Conservation (phyloP, 2,113 vertebrate genomes). For the Nibea albiflora region DNA sequence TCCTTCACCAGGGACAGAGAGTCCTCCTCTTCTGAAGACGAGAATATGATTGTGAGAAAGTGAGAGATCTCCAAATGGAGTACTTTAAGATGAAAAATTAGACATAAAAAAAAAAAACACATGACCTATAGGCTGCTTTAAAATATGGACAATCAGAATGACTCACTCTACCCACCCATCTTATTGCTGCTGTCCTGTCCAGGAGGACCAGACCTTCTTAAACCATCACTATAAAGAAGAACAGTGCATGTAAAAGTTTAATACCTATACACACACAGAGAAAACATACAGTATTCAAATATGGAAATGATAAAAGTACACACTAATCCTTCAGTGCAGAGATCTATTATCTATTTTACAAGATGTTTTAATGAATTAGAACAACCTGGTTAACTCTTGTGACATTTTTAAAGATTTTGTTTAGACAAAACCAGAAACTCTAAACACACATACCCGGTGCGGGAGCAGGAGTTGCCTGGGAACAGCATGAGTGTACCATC, state of each 20-base stretch:
- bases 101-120: too few relatives aligned
- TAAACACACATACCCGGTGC: slow-evolving; percentile 85
- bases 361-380: too few relatives aligned
- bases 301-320: background rate
- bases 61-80: too few relatives aligned
- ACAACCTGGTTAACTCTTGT: too few relatives aligned
- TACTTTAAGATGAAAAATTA: too few relatives aligned
- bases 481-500: slow-evolving; percentile 93
- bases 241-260: background rate
- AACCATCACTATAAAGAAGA: slow-evolving; percentile 72
- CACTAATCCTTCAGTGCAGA: background rate
- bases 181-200: slow-evolving; percentile 77
- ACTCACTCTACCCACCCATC: slow-evolving; percentile 73
- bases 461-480: slow-evolving; percentile 90
- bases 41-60: background rate
- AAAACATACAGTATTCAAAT: background rate
- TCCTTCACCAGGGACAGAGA: slow-evolving; percentile 90
- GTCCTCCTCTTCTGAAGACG: slow-evolving; percentile 90
- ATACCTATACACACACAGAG: fast-evolving
- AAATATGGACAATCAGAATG: background rate
- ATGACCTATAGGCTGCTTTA: background rate
- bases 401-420: too few relatives aligned
- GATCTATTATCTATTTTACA: background rate
- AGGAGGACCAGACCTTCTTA: slow-evolving; percentile 65
- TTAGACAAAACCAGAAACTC: background rate